These are phyloP conservation scores for Oncorhynchus clarkii DNA, from an alignment of 2,113 vertebrate species.

Conservation along the genomic window DNA sequence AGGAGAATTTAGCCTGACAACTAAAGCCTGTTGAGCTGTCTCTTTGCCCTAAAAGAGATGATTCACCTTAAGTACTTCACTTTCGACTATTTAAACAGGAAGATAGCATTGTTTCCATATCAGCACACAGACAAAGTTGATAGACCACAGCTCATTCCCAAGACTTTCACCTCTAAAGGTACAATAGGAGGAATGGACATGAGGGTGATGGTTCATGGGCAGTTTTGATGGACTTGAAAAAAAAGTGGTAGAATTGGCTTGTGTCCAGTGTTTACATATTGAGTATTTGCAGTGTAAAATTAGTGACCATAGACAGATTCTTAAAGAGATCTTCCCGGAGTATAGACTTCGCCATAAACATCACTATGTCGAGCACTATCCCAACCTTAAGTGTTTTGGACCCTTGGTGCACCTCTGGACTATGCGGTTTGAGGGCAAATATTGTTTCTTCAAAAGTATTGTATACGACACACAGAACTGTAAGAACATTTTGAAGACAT, in stretches of 20 bases:
- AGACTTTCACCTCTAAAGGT: neutral
- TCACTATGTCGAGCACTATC: constrained; percentile 24
- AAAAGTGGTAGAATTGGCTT: constrained; percentile 26
- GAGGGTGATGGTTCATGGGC: constrained; percentile 21
- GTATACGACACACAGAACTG: constrained; percentile 24
- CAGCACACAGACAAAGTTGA: neutral
- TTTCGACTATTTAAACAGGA: neutral
- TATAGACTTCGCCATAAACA: constrained; percentile 24
- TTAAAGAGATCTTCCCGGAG: constrained; percentile 17
- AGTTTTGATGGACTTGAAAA: constrained; percentile 23
- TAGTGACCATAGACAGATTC: constrained; percentile 14
- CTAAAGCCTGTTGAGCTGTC: too few species aligned
- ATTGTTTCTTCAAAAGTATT: neutral
- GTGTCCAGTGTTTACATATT: constrained; percentile 24
- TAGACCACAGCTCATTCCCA: neutral
- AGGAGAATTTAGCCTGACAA: too few species aligned
- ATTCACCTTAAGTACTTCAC: neutral
- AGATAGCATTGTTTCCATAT: neutral
- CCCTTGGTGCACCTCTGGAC: constrained; percentile 32
- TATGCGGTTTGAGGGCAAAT: constrained; percentile 7
- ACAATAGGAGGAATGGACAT: constrained; percentile 21
- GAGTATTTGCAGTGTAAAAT: constrained; percentile 31
- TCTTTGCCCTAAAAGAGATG: neutral
- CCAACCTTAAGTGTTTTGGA: constrained; percentile 16
- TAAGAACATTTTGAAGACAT: constrained; percentile 25